A percentile compares a stretch with the other conserved stretches of the same genome.
phyloP scores from a whole-genome alignment of 2,113 vertebrate species.

The Centrocercus urophasianus region DNA sequence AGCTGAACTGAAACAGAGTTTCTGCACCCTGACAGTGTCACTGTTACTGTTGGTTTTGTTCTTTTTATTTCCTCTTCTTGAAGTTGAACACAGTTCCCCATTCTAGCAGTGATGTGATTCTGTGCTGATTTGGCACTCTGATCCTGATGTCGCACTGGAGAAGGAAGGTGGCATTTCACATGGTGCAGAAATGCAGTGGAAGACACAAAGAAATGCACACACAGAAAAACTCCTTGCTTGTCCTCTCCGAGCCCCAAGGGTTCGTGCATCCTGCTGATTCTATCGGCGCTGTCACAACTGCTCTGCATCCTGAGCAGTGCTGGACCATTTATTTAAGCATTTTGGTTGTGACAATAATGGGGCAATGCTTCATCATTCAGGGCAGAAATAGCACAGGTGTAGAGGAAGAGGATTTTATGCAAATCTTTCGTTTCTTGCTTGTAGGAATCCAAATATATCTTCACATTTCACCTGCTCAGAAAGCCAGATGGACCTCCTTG shows the following conservation, averaged over 20 bases:
- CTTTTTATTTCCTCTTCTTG: background rate
- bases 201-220: background rate
- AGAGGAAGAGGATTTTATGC: conserved; percentile 36
- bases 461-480: background rate
- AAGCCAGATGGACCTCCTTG: rapidly evolving
- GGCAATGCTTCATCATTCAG: background rate
- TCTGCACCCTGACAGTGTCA: background rate
- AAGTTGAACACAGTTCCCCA: rapidly evolving
- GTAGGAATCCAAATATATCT: background rate
- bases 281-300: background rate
- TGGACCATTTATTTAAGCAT: conserved; percentile 10
- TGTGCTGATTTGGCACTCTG: background rate
- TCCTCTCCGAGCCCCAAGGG: background rate
- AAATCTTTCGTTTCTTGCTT: background rate
- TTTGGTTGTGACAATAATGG: conserved; percentile 11
- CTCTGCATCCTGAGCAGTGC: background rate
- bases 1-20: conserved; percentile 14
- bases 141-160: background rate
- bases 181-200: background rate
- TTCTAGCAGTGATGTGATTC: background rate
- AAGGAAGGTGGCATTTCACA: background rate
- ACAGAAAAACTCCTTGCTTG: background rate
- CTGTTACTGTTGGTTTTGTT: background rate
- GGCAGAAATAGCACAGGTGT: background rate
- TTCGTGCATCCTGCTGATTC: background rate